phyloP scores from a whole-genome alignment of 2,888 invertebrate species.

The Malthinus flaveolus region DNA sequence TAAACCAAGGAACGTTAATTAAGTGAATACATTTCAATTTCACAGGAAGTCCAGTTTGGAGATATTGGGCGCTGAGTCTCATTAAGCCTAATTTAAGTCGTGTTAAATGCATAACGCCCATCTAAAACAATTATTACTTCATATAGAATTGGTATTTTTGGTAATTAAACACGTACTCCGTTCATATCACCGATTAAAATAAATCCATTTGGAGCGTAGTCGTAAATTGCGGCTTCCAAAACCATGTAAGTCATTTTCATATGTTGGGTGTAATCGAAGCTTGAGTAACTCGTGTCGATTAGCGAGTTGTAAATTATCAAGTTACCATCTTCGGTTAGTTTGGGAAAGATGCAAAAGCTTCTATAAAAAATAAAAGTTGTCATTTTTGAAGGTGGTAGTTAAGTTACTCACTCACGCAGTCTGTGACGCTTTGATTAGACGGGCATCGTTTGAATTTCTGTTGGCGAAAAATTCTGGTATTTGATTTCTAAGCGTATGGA shows the following conservation, averaged over 20 bases:
- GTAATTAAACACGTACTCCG: constrained; percentile 57
- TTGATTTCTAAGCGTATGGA: constrained; percentile 62
- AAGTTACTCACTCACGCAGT: no score
- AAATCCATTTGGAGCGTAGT: constrained; percentile 62
- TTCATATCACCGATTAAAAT: constrained; percentile 70
- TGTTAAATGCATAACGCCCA: constrained; percentile 43
- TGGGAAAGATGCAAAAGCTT: constrained; percentile 57
- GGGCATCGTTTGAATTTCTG: not conserved
- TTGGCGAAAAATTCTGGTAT: constrained; percentile 67
- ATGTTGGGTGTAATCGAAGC: constrained; percentile 63
- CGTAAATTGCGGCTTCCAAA: constrained; percentile 58
- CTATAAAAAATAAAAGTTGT: not conserved
- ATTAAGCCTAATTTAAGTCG: constrained; percentile 37
- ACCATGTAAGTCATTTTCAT: constrained; percentile 56
- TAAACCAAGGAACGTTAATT: constrained; percentile 50
- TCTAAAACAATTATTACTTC: constrained; percentile 32
- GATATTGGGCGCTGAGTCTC: constrained; percentile 40
- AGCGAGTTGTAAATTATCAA: constrained; percentile 66
- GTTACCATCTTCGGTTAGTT: constrained; percentile 62
- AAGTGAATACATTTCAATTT: constrained; percentile 48
- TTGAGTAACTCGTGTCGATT: constrained; percentile 59
- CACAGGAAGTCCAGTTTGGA: constrained; percentile 50
- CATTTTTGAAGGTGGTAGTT: not conserved
- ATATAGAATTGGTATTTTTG: constrained; percentile 29
- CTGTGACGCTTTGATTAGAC: no score